Evolutionary conservation across 2,113 vertebrate species (phyloP), one percentile per base, ranked within the genome.

Genomic region (Cephalopterus ornatus): DNA sequence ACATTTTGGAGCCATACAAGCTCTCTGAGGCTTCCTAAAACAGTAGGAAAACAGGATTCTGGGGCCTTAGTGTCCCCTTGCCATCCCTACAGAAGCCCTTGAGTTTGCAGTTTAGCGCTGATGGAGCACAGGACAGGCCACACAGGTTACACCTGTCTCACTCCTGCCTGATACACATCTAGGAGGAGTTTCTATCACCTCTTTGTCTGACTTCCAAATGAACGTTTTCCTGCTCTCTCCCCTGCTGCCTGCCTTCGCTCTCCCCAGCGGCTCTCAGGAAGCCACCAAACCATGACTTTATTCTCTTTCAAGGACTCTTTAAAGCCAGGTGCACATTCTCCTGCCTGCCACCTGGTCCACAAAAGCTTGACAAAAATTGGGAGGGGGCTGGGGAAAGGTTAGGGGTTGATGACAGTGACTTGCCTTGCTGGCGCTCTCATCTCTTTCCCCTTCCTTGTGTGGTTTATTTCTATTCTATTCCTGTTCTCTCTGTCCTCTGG

Each of bases 201-300:
- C 82, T 77, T 47, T 20, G 32, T 91, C 62, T 85, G 74, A 79
- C 75, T 95, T 90, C 42, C 93, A 90, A 68, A 91, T 83, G 33
- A 88, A 67, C 6, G 0, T 47, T 75, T 58, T 53, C 82, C 74
- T 89, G 42, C 47, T 72, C 62, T 59, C 39, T 73, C 13, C 52
- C 28, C 59, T 56, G 41, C 84, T 87, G 77, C 46, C 46, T 27
- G 49, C 24, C 49, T 72, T 80, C 0, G 0, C 5, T 39, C n/a
- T 90, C 24, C 59, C 41, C 73, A 53, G 67, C 33, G 68, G 37
- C 65, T 85, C 66, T 78, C 11, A 4, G 56, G 47, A 88, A 79
- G 62, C 44, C 71, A 50, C 47, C 50, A 82, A 85, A 20, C 28
- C 44, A 47, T 11, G 12, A 55, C 33, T 65, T 81, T 59, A 35